Percentiles rank a stretch among this genome's conserved stretches.
These are phyloP conservation scores for Myopa tessellatipennis DNA, from an alignment of 2,888 invertebrate genomes.

Conservation along the genomic window DNA sequence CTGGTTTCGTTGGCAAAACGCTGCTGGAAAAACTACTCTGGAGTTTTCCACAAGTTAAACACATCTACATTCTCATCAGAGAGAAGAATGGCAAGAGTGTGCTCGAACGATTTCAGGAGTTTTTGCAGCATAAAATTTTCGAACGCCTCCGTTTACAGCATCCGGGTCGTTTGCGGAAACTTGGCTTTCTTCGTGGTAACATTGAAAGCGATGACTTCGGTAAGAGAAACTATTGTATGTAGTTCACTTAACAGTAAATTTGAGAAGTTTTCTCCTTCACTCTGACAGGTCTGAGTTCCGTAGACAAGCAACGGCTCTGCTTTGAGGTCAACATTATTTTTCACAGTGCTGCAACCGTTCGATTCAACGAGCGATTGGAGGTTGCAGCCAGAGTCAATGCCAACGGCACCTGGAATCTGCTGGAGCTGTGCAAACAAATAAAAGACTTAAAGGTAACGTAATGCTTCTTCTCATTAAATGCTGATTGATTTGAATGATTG, in stretches of 20 bases:
- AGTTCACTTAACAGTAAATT: background rate
- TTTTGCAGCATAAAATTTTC: constrained; percentile 82
- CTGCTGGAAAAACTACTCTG: constrained; percentile 91
- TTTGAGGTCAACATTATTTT: constrained; percentile 86
- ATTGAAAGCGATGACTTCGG: constrained; percentile 69
- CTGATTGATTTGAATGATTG: background rate
- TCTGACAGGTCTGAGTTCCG: constrained; percentile 71
- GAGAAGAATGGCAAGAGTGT: constrained; percentile 77
- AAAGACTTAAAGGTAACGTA: constrained; percentile 74
- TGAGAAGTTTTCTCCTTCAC: background rate
- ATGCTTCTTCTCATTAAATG: background rate
- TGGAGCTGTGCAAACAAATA: constrained; percentile 87
- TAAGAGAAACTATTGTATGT: constrained; percentile 43
- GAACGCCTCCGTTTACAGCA: constrained; percentile 75
- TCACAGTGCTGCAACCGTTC: constrained; percentile 96
- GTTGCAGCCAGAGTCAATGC: constrained; percentile 91
- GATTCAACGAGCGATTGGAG: constrained; percentile 91
- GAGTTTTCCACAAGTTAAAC: constrained; percentile 81
- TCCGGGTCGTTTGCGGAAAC: constrained; percentile 76
- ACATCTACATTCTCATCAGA: constrained; percentile 85
- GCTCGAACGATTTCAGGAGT: constrained; percentile 77
- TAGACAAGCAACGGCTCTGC: constrained; percentile 74
- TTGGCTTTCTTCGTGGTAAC: constrained; percentile 80
- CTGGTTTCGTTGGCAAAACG: constrained; percentile 95
- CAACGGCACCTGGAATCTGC: constrained; percentile 84